Evolutionary conservation across 2,888 invertebrate genomes (phyloP), one percentile per base, ranked within the genome.

Genomic region (Mimumesa dahlbomi): DNA sequence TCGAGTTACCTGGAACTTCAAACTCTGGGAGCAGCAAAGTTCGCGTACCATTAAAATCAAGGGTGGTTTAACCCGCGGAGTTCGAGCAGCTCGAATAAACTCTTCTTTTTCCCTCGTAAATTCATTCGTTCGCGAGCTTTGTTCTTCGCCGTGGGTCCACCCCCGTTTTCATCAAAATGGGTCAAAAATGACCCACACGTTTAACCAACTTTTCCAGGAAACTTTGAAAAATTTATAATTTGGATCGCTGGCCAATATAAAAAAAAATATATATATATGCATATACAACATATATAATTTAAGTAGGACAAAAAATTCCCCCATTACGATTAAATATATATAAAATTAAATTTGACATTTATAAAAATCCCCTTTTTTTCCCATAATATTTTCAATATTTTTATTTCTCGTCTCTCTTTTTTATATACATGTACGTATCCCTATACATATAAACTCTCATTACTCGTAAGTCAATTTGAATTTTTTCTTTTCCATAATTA

Each of bases 1-100:
- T 79, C 81, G 79, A 80, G 79, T 80, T 79, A 80, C 57, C 66
- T 57, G 56, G 57, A 79, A 80, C 80, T 79, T 79, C 69, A 79
- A 79, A 79, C 78, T 77, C 80, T 45, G 61, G 49, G 71, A 59
- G 73, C 69, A 56, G 62, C 46, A 71, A 79, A 79, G 74, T 79
- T 80, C 69, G 71, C 50, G 59, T 58, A 48, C 79, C 70, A 62
- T 78, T 78, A 79, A 79, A 78, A 79, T 76, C 77, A 77, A 76
- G 77, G 64, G 70, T 63, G 73, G 77, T 78, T 79, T 79, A 76
- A 70, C 70, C 70, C 61, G 46, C 45, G 64, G 62, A 53, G 62
- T 61, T 68, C 53, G 49, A 40, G 59, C 58, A 59, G 71, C 71
- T 45, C 63, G 50, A 52, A 63, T 63, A 40, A 46, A 61, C 48